Conservation (phyloP, 2,888 invertebrate species). For the Graphium colonna region DNA sequence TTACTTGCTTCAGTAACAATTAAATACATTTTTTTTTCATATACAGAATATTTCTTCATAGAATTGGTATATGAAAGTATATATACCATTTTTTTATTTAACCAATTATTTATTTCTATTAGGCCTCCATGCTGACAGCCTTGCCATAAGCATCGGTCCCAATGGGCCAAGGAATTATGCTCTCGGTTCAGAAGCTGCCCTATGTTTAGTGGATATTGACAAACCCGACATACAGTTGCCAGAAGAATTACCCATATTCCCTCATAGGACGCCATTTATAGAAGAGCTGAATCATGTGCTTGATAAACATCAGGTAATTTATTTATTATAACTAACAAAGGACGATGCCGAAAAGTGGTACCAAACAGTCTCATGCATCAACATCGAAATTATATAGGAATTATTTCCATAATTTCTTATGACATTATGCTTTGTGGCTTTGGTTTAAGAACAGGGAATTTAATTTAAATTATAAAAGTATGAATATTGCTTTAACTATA, state of each 20-base stretch:
- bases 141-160: slow-evolving; percentile 48
- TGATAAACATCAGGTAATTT: slow-evolving; percentile 84
- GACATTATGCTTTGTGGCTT: too few species aligned
- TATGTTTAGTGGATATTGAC: slow-evolving; percentile 98
- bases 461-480: too few species aligned
- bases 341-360: too few species aligned
- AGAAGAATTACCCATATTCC: slow-evolving; percentile 96
- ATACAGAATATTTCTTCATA: too few species aligned
- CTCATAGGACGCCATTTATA: slow-evolving; percentile 92
- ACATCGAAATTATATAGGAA: too few species aligned
- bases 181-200: slow-evolving; percentile 89
- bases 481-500: too few species aligned
- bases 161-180: slow-evolving; percentile 78
- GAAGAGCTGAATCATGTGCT: slow-evolving; percentile 89
- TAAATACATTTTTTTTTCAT: too few species aligned
- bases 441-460: too few species aligned
- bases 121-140: slow-evolving; percentile 81
- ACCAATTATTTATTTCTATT: slow-evolving; percentile 18
- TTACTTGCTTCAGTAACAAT: too few species aligned
- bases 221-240: slow-evolving; percentile 95
- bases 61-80: slow-evolving; percentile 5
- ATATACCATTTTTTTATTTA: too few species aligned
- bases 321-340: neutral
- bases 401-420: too few species aligned
- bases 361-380: too few species aligned